Conservation (phyloP, 2,113 vertebrate genomes). For the Tachysurus vachellii region DNA sequence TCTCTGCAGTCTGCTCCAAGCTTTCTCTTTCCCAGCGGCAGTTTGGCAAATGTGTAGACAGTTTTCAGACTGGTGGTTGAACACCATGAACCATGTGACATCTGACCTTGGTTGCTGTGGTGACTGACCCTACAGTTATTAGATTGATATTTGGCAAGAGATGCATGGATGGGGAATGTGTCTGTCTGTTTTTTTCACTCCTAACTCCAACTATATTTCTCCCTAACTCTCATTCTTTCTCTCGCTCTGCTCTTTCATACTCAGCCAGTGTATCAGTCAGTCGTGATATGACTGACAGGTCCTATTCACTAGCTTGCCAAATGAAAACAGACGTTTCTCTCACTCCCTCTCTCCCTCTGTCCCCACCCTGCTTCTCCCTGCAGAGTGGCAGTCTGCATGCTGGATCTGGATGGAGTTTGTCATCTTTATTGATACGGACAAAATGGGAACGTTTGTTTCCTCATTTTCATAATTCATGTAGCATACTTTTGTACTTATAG, state of each 20-base stretch:
- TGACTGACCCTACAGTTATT: conserved; percentile 54
- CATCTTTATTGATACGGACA: conserved; percentile 38
- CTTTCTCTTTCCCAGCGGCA: conserved; percentile 25
- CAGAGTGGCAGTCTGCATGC: conserved; percentile 11
- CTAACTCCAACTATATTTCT: conserved; percentile 28
- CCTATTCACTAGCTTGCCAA: conserved; percentile 49
- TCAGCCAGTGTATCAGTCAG: conserved; percentile 48
- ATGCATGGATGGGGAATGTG: conserved; percentile 42
- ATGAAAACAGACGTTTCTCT: conserved; percentile 35
- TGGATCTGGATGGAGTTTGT: conserved; percentile 35
- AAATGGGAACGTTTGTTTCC: conserved; percentile 23
- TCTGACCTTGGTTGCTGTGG: conserved; percentile 44
- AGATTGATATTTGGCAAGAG: conserved; percentile 58
- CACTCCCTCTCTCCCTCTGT: conserved; percentile 11
- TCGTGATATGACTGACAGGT: conserved; percentile 50
- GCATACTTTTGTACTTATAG: conserved; percentile 3
- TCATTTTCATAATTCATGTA: conserved; percentile 23
- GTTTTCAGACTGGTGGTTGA: conserved; percentile 32
- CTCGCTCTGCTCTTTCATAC: conserved; percentile 49
- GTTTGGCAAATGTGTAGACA: conserved; percentile 49
- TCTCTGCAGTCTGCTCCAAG: neutral
- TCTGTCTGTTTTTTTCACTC: neutral
- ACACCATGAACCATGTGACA: conserved; percentile 37
- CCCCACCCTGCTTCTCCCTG: conserved; percentile 25
- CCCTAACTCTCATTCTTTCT: conserved; percentile 26